Conservation (phyloP, 1,140 invertebrate species). For the Drosophila kikkawai region DNA sequence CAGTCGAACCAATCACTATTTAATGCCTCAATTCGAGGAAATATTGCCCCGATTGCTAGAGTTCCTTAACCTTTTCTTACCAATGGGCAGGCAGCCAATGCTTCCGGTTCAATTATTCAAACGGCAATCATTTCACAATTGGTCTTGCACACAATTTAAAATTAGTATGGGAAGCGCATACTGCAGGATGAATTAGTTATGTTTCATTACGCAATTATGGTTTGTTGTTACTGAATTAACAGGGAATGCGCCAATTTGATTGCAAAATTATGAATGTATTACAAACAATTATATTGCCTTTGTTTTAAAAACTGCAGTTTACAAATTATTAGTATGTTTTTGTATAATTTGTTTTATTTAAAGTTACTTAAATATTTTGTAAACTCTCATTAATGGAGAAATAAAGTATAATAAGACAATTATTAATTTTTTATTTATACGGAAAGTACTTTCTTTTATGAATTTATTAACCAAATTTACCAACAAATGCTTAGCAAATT, state of each 20-base stretch:
- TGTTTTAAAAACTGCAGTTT: too few relatives aligned
- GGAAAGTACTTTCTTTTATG: too few relatives aligned
- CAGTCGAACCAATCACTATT: neutral
- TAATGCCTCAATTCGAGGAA: slow-evolving; percentile 14
- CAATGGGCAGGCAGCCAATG: neutral
- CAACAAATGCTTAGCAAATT: too few relatives aligned
- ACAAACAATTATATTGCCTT: neutral
- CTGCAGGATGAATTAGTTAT: neutral
- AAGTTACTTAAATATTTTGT: too few relatives aligned
- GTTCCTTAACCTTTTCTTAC: slow-evolving; percentile 36
- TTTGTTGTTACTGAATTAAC: neutral
- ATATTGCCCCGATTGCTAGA: neutral
- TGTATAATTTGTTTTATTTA: too few relatives aligned
- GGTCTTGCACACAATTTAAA: slow-evolving; percentile 8
- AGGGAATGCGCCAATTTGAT: neutral
- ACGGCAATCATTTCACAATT: slow-evolving; percentile 38
- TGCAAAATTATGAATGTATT: neutral
- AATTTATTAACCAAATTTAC: too few relatives aligned
- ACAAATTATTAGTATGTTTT: too few relatives aligned
- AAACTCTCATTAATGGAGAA: too few relatives aligned
- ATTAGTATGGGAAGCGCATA: slow-evolving; percentile 5
- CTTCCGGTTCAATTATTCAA: slow-evolving; percentile 41
- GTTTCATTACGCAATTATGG: slow-evolving; percentile 15
- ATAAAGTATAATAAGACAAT: too few relatives aligned
- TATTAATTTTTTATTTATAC: too few relatives aligned